Evolutionary conservation across 1,140 invertebrate species (phyloP).

Genomic region (Temnothorax nylanderi): DNA sequence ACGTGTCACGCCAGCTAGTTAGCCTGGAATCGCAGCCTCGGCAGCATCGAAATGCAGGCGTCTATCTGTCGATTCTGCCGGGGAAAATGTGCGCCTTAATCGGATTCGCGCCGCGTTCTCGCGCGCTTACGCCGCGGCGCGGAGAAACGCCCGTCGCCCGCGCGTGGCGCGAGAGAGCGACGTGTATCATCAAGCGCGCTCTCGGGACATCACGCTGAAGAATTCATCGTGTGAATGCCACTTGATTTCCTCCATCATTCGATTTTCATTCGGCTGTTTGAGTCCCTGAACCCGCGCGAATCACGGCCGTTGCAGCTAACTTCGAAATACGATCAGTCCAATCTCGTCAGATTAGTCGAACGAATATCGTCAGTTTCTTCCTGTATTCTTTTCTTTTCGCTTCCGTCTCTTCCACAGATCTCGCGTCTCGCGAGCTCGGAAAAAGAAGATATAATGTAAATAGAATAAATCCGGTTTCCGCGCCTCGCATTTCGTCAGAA

Average conservation of each 20-base stretch:
- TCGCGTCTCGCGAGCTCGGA: neutral
- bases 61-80: neutral
- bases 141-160: neutral
- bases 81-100: constrained; percentile 35
- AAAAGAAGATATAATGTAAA: neutral
- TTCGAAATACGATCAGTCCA: neutral
- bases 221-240: constrained; percentile 22
- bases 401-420: neutral
- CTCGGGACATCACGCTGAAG: constrained; percentile 1
- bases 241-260: constrained; percentile 16
- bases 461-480: neutral
- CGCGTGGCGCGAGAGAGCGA: neutral
- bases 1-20: constrained; percentile 33
- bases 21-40: constrained; percentile 38
- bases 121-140: neutral
- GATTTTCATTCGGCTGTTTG: neutral
- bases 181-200: neutral
- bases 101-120: neutral
- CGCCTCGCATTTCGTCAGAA: neutral
- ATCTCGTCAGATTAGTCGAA: neutral
- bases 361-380: neutral
- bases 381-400: too few relatives aligned
- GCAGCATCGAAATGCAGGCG: constrained; percentile 38
- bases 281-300: neutral
- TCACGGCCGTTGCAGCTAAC: neutral